These are phyloP conservation scores for Polypedilum pembai DNA, from an alignment of 1,140 invertebrate species.

Conservation along the genomic window DNA sequence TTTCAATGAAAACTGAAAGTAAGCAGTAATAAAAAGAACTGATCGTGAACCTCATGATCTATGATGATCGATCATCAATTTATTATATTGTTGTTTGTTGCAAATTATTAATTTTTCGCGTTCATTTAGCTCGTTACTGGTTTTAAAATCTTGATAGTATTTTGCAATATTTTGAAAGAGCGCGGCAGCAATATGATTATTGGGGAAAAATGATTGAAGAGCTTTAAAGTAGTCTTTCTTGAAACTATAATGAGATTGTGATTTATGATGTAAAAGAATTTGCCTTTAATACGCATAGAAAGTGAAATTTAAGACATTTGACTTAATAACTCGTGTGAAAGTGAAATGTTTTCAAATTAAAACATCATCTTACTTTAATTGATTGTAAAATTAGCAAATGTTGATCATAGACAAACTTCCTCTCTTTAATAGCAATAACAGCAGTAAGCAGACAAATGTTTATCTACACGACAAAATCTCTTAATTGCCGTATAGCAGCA, in stretches of 20 bases:
- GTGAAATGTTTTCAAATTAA: no score
- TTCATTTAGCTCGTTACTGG: not conserved
- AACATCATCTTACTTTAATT: no score
- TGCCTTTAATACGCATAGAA: no score
- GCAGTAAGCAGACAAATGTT: not conserved
- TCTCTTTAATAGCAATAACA: not conserved
- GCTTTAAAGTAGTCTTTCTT: not conserved
- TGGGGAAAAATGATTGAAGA: not conserved
- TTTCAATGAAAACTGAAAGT: not conserved
- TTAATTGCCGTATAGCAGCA: not conserved
- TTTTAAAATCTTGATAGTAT: not conserved
- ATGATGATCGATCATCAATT: constrained; percentile 13
- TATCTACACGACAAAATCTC: constrained; percentile 14
- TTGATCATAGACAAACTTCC: no score
- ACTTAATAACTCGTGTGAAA: no score
- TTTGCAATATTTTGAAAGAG: not conserved
- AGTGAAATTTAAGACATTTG: no score
- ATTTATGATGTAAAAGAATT: no score
- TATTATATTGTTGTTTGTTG: not conserved
- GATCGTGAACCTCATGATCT: not conserved
- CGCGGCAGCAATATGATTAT: no score
- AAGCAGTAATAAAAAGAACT: not conserved
- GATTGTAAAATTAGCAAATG: no score
- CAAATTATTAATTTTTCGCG: constrained; percentile 7
- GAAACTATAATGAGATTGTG: no score